Conservation (phyloP, 2,888 invertebrate species). For the Sinhomidia bicolor region DNA sequence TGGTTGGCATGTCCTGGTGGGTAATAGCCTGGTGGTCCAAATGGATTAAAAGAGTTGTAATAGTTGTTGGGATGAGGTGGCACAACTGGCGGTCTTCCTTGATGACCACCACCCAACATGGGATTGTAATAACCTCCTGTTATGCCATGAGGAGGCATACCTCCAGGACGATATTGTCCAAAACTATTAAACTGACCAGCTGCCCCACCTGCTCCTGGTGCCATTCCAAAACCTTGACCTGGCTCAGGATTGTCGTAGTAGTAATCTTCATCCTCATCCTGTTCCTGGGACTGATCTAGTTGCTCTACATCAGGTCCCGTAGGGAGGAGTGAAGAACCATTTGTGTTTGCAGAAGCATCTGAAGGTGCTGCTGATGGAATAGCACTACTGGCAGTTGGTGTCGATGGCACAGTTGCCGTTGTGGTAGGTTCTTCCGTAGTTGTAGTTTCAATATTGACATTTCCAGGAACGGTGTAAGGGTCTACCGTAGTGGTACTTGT, state of each 20-base stretch:
- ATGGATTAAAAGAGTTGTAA: conserved; percentile 67
- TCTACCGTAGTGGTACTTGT: conserved; percentile 54
- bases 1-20: conserved; percentile 34
- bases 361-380: conserved; percentile 7
- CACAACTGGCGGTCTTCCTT: conserved; percentile 19
- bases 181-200: conserved; percentile 64
- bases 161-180: conserved; percentile 57
- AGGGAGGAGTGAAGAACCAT: conserved; percentile 56
- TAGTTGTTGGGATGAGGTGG: conserved; percentile 62
- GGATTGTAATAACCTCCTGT: conserved; percentile 60
- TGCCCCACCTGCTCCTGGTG: conserved; percentile 10
- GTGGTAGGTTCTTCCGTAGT: no score
- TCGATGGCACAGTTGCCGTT: conserved; percentile 4
- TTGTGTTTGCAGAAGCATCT: conserved; percentile 7
- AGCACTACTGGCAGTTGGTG: neutral
- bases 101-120: conserved; percentile 50
- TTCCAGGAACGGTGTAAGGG: conserved; percentile 58
- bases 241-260: conserved; percentile 65
- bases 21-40: conserved; percentile 64
- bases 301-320: conserved; percentile 57
- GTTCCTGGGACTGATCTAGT: conserved; percentile 32
- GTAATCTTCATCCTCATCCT: conserved; percentile 65
- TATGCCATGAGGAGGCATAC: neutral
- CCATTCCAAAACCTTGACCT: conserved; percentile 10
- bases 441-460: conserved; percentile 19